These are phyloP conservation scores for Ciconia boyciana DNA, from an alignment of 2,113 vertebrate genomes.

Conservation along the genomic window DNA sequence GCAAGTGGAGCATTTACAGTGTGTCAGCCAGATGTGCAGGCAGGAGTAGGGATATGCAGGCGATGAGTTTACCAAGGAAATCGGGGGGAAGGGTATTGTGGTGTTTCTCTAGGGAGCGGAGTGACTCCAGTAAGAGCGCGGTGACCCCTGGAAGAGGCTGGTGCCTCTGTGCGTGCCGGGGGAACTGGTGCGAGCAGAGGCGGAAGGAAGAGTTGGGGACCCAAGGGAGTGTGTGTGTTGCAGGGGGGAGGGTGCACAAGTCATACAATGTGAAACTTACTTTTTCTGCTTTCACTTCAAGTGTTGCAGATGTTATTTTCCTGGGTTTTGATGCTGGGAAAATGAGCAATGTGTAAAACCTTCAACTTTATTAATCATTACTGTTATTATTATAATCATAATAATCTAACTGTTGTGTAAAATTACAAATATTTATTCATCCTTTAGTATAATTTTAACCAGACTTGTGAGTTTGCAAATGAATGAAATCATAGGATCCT, in stretches of 20 bases:
- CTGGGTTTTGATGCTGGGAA: background rate
- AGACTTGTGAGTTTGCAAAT: constrained; percentile 32
- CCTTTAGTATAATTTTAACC: constrained; percentile 21
- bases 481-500: constrained; percentile 41
- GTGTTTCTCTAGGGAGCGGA: background rate
- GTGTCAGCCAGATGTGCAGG: background rate
- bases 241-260: background rate
- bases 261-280: background rate
- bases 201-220: background rate
- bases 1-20: background rate
- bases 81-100: background rate
- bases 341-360: background rate
- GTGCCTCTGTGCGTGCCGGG: background rate
- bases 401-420: background rate
- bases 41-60: background rate
- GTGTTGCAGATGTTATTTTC: background rate
- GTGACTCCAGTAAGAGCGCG: background rate
- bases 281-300: background rate
- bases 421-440: constrained; percentile 23
- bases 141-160: background rate
- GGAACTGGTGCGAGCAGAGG: background rate
- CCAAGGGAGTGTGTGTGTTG: background rate
- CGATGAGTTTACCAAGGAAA: background rate
- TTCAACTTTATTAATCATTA: background rate
- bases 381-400: background rate